Evolutionary conservation across 2,113 vertebrate species (phyloP), one percentile per base, ranked within the genome.

Genomic region (Neofelis nebulosa): DNA sequence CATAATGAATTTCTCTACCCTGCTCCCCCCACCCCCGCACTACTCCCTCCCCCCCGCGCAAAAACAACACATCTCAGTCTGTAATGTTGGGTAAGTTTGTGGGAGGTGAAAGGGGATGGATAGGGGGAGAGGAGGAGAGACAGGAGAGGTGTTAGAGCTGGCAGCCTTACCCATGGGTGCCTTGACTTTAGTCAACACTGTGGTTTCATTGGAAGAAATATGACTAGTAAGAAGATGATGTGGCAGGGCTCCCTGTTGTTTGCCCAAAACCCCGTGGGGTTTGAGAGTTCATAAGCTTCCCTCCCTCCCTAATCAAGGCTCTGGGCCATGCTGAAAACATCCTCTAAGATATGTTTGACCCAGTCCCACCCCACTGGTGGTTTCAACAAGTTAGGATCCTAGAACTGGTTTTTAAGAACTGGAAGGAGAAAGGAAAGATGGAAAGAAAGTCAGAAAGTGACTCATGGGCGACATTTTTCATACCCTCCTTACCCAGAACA

Each of bases 161-260:
- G 71, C 38, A 69, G 19, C 80, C 68, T 90, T 68, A 25, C 57
- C 63, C 50, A 31, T 6, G 18, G 31, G 55, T 41, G 63, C 27
- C 50, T 91, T 55, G 69, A 88, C 82, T 66, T 79, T 4, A 36
- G 52, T 68, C 88, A 97, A 61, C 63, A 86, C 11, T 38, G 13
- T 52, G 82, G 81, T 86, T 91, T 91, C 78, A 65, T 4, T 91
- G 82, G 94, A 97, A 81, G 88, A 91, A 89, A 25, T 57, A 61
- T 31, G 50, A 52, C 38, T 94, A 81, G 5, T 7, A 63, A 89
- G 69, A 27, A 95, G 97, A 73, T 84, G 71, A 85, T 88, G 81
- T 88, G 38, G 76, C 6, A 76, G 36, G 86, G 55, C 2, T 85
- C 87, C 78, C 68, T 6, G 65, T 25, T 65, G 94, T 87, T 86